phyloP scores from a whole-genome alignment of 2,113 vertebrate genomes.

The Neoarius graeffei region DNA sequence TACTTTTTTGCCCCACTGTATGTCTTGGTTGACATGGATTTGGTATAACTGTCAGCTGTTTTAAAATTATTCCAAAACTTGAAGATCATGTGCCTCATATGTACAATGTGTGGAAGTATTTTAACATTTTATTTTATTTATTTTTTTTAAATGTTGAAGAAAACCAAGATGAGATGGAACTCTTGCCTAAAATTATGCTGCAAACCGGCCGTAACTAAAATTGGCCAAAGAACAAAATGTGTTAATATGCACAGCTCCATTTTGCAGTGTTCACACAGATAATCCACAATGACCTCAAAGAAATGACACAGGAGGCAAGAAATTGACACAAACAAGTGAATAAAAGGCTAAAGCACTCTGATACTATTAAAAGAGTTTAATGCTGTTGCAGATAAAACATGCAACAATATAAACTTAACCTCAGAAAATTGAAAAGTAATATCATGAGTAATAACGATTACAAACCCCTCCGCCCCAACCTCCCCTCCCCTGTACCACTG shows the following conservation, averaged over 20 bases:
- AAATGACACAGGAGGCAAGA: slow-evolving; percentile 99
- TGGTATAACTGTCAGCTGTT: background rate
- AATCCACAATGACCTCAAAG: slow-evolving; percentile 87
- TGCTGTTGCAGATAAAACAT: slow-evolving; percentile 99
- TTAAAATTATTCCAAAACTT: background rate
- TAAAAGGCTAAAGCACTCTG: slow-evolving; percentile 99
- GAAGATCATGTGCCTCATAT: slow-evolving; percentile 16
- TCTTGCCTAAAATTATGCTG: background rate
- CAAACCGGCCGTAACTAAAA: background rate
- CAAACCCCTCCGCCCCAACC: slow-evolving; percentile 18
- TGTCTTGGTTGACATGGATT: background rate
- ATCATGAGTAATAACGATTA: slow-evolving; percentile 27
- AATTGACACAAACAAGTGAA: slow-evolving; percentile 99
- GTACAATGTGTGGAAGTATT: slow-evolving; percentile 13
- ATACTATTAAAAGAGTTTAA: slow-evolving; percentile 99
- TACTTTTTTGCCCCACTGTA: too few species aligned
- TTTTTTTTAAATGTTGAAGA: background rate
- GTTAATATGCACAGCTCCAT: slow-evolving; percentile 31
- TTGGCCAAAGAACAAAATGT: background rate
- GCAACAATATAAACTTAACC: slow-evolving; percentile 97
- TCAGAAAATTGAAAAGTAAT: slow-evolving; percentile 68
- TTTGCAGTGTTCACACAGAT: slow-evolving; percentile 64
- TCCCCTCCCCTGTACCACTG: background rate
- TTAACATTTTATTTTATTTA: background rate
- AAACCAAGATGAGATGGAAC: background rate